These are phyloP conservation scores for Alouatta caraya DNA, from an alignment of 2,797 vertebrate genomes.

Conservation along the genomic window DNA sequence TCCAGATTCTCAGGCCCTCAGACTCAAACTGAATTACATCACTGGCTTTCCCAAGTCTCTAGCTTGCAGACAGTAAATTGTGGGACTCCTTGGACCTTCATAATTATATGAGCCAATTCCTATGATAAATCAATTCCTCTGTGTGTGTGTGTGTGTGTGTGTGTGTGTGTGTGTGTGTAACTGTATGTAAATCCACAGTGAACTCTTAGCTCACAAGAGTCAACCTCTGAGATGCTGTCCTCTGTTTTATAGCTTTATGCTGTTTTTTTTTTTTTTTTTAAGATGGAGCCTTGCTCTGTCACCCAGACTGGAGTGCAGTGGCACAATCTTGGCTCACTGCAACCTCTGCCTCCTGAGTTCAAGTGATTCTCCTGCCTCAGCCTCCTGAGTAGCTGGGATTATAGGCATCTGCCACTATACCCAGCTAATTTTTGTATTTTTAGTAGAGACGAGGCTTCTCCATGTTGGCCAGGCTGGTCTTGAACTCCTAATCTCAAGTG, in stretches of 20 bases:
- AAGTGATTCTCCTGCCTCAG: neutral
- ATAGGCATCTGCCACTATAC: neutral
- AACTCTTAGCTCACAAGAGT: neutral
- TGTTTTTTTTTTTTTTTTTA: neutral
- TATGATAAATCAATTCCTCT: neutral
- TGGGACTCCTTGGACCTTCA: neutral
- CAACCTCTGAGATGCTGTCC: neutral
- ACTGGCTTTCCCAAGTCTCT: neutral
- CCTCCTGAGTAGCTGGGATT: neutral
- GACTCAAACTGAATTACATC: neutral
- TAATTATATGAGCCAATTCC: neutral
- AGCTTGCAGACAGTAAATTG: neutral
- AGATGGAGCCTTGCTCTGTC: neutral
- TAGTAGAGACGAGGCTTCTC: neutral
- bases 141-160: fast-evolving
- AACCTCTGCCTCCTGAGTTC: neutral
- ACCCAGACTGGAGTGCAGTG: neutral
- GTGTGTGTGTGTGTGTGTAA: too few relatives aligned
- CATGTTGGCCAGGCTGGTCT: neutral
- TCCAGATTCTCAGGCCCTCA: neutral
- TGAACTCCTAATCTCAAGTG: neutral
- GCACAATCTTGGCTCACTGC: neutral
- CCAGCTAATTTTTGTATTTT: neutral
- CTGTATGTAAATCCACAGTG: neutral
- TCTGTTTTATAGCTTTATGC: neutral